Conservation (phyloP, 1,140 invertebrate species). For the Lepidurus couesii region DNA sequence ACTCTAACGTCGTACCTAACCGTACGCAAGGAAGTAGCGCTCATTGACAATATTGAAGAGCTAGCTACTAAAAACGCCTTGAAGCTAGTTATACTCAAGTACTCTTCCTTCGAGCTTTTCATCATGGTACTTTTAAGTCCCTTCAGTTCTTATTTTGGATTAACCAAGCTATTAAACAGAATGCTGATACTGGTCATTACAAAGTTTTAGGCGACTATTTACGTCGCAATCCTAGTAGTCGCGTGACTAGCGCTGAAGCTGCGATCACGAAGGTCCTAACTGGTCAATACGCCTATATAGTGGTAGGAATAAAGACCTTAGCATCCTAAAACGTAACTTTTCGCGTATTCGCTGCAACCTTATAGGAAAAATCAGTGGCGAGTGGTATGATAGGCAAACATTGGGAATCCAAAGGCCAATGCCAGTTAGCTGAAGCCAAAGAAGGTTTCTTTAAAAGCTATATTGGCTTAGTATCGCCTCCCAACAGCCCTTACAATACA, state of each 20-base stretch:
- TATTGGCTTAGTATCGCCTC: no score
- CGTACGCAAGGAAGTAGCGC: constrained; percentile 37
- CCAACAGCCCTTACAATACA: no score
- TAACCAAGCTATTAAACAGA: no score
- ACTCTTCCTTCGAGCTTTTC: not conserved
- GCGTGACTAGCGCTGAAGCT: constrained; percentile 36
- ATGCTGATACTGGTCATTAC: not conserved
- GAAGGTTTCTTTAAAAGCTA: constrained; percentile 40
- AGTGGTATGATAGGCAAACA: constrained; percentile 40
- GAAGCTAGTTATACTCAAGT: not conserved
- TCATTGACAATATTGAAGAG: constrained; percentile 38
- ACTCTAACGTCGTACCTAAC: constrained; percentile 41
- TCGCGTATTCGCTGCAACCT: not conserved
- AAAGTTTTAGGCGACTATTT: not conserved
- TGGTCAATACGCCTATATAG: constrained; percentile 37
- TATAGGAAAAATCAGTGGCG: constrained; percentile 42
- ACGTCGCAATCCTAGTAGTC: not conserved
- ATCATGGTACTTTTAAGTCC: not conserved
- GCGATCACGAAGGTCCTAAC: constrained; percentile 39
- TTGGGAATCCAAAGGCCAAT: constrained; percentile 37
- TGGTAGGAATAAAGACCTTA: constrained; percentile 18
- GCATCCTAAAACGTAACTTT: not conserved
- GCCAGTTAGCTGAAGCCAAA: constrained; percentile 40
- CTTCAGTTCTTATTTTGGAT: no score
- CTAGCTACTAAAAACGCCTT: constrained; percentile 23